A percentile compares a stretch with the other conserved stretches of the same genome.
phyloP scores from a whole-genome alignment of 2,888 invertebrate species.

The Pterobdella sp. region DNA sequence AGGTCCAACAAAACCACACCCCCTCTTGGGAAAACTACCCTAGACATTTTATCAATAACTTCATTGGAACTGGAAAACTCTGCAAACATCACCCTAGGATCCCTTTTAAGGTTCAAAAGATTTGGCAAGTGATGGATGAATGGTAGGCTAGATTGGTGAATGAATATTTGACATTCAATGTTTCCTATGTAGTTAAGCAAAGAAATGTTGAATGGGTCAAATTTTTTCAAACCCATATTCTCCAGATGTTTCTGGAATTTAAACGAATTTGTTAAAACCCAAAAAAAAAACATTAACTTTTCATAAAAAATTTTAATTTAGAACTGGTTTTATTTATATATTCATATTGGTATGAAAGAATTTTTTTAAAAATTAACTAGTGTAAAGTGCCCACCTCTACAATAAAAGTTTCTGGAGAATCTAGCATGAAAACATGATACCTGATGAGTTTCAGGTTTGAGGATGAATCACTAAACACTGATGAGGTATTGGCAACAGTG shows the following conservation, averaged over 20 bases:
- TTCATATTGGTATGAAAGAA: too few species aligned
- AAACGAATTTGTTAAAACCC: not conserved
- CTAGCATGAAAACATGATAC: conserved; percentile 6
- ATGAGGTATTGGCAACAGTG: not conserved
- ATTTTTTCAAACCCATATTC: conserved; percentile 22
- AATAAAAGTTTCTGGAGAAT: not conserved
- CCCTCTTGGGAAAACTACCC: conserved; percentile 23
- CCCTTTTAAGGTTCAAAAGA: conserved; percentile 25
- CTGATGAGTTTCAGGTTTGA: not conserved
- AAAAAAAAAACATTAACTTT: not conserved
- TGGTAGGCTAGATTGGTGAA: conserved; percentile 19
- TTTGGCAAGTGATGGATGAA: conserved; percentile 26
- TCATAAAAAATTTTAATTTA: too few species aligned
- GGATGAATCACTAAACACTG: too few species aligned
- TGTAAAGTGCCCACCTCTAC: conserved; percentile 6
- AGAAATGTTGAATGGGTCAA: conserved; percentile 26
- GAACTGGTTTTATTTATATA: too few species aligned
- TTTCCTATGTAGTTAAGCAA: conserved; percentile 21
- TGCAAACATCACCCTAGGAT: conserved; percentile 22
- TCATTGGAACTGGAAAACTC: conserved; percentile 18
- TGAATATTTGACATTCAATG: conserved; percentile 25
- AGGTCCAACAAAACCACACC: conserved; percentile 27
- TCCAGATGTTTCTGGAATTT: conserved; percentile 11
- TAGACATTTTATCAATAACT: conserved; percentile 23
- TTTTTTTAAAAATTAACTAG: too few species aligned